A percentile compares a stretch with the other conserved stretches of the same genome.
Evolutionary conservation across 1,140 invertebrate species (phyloP).

Genomic region (Drosophila micromelanica): DNA sequence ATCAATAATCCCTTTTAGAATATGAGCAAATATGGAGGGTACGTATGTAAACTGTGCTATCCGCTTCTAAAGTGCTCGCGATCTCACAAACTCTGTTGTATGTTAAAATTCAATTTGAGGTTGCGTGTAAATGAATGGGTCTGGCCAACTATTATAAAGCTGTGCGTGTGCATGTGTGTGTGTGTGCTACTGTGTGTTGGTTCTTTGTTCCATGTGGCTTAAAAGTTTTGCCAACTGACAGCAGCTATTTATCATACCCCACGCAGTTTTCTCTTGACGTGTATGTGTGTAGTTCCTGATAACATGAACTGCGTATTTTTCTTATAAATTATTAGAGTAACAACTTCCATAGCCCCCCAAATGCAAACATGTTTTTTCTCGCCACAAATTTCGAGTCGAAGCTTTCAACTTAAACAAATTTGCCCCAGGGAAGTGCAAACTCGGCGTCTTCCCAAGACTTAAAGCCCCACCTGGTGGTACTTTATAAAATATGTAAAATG

Average conservation of each 20-base stretch:
- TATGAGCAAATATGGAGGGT: slow-evolving; percentile 20
- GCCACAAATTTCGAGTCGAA: neutral
- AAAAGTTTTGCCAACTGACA: slow-evolving; percentile 56
- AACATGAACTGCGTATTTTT: slow-evolving; percentile 42
- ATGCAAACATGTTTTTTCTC: slow-evolving; percentile 39
- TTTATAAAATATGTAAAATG: slow-evolving; percentile 79
- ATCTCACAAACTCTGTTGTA: slow-evolving; percentile 62
- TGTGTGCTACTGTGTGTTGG: slow-evolving; percentile 9
- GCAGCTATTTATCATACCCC: slow-evolving; percentile 38
- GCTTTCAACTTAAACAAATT: slow-evolving; percentile 66
- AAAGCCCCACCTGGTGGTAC: slow-evolving; percentile 24
- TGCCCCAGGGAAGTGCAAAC: slow-evolving; percentile 49
- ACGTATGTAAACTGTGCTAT: slow-evolving; percentile 57
- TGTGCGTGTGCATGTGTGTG: slow-evolving; percentile 12
- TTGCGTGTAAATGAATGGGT: slow-evolving; percentile 31
- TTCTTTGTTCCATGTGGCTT: slow-evolving; percentile 54
- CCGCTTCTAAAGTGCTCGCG: slow-evolving; percentile 35
- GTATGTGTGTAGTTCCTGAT: slow-evolving; percentile 38
- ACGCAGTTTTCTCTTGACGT: neutral
- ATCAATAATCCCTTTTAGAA: slow-evolving; percentile 73
- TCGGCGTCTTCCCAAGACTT: slow-evolving; percentile 8
- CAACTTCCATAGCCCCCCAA: slow-evolving; percentile 1
- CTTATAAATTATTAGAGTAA: slow-evolving; percentile 24
- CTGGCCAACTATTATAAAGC: slow-evolving; percentile 1
- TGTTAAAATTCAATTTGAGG: slow-evolving; percentile 73